phyloP scores from a whole-genome alignment of 2,797 vertebrate species.

The Pseudochirops corinnae region DNA sequence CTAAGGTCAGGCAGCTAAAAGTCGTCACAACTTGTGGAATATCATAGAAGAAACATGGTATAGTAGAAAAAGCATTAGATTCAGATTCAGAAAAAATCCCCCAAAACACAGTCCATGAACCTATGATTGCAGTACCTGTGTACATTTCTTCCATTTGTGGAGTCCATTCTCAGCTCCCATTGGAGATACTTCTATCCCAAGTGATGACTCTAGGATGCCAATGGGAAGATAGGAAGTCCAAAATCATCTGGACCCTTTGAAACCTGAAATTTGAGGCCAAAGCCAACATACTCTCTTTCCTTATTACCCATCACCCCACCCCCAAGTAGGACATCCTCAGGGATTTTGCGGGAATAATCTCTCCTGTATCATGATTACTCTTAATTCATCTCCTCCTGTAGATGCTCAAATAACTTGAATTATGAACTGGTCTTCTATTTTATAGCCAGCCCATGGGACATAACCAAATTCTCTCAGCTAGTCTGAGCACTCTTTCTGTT shows the following conservation, averaged over 20 bases:
- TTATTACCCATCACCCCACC: not conserved
- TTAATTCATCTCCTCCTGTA: not conserved
- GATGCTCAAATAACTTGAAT: not conserved
- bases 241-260: not conserved
- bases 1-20: not conserved
- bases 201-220: not conserved
- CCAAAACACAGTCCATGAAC: not conserved
- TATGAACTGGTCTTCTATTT: not conserved
- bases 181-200: not conserved
- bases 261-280: not conserved
- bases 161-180: not conserved
- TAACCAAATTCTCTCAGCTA: not conserved
- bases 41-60: not conserved
- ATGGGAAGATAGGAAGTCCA: not conserved
- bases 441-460: not conserved
- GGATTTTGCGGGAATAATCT: not conserved
- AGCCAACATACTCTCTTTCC: not conserved
- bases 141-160: not conserved
- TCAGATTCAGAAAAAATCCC: not conserved
- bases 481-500: not conserved
- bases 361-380: not conserved
- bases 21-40: not conserved
- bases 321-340: not conserved
- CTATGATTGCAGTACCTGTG: not conserved
- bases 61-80: not conserved